Evolutionary conservation across 2,888 invertebrate genomes (phyloP).

Genomic region (Orchestes rusci): DNA sequence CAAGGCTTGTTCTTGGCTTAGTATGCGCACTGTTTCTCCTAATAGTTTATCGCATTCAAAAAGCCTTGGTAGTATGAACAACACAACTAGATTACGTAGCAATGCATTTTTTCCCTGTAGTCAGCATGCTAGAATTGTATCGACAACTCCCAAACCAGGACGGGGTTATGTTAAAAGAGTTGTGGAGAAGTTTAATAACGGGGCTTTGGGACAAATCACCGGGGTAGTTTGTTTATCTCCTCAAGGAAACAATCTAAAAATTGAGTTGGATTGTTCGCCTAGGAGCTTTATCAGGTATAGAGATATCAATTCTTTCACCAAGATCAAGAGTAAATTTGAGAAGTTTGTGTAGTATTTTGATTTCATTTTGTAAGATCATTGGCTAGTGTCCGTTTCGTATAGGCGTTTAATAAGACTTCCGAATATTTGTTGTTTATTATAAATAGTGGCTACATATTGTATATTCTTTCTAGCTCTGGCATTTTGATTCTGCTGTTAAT

Average conservation of each 20-base stretch:
- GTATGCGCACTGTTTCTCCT: conserved; percentile 11
- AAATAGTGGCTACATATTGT: too few species aligned
- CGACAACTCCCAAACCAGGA: neutral
- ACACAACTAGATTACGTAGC: neutral
- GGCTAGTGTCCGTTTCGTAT: too few species aligned
- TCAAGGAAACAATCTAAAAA: conserved; percentile 3
- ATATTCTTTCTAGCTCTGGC: too few species aligned
- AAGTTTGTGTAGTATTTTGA: conserved; percentile 7
- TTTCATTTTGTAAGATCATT: too few species aligned
- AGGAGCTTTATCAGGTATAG: conserved; percentile 7
- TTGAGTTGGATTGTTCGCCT: conserved; percentile 4
- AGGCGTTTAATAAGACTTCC: too few species aligned
- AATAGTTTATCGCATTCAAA: conserved; percentile 6
- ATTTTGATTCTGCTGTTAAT: too few species aligned
- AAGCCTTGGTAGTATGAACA: conserved; percentile 2
- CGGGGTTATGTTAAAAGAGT: conserved; percentile 15
- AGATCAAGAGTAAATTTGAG: conserved; percentile 12
- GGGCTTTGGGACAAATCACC: conserved; percentile 5
- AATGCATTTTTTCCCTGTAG: too few species aligned
- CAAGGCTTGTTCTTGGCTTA: conserved; percentile 12
- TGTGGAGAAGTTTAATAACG: conserved; percentile 15
- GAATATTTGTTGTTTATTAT: too few species aligned
- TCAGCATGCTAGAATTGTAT: too few species aligned
- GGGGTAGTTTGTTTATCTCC: conserved; percentile 6
- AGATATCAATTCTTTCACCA: conserved; percentile 10